Evolutionary conservation across 2,888 invertebrate genomes (phyloP), one percentile per base, ranked within the genome.

Genomic region (Zaprionus bogoriensis): DNA sequence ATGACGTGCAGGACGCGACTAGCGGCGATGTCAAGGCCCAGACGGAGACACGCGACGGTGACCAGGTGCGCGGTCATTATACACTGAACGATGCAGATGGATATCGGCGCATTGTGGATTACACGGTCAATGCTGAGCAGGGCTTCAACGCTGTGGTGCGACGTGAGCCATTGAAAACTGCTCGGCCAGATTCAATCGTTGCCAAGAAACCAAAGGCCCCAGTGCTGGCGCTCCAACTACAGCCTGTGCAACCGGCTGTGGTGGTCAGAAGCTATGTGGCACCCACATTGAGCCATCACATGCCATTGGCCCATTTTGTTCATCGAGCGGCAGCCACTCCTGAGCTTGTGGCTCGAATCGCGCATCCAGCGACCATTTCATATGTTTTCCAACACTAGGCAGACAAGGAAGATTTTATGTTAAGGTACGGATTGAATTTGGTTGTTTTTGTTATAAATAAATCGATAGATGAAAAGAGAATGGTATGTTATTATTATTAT

Each of bases 131-230:
- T 83, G 88, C 90, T 9, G 89, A 91, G 68, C 91, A 90, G 57
- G 92, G 93, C 54, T 93, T 93, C 82, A 92, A 91, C 66, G 92
- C 92, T 52, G 91, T 92, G 36, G 92, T 93, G 14, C 91, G 91
- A 66, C 92, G 91, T 44, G 92, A 92, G 77, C 92, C 91, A 19
- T 81, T 89, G 3, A 69, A 66, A 20, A 79, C 63, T 10, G 69
- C 62, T 3, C 62, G 62, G n/a, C 64, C 80, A 7, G 48, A 68
- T 4, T 57, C 48, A 4, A 10, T 66, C 1, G 32, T 55, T 6
- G 20, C 52, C 2, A 67, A 67, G 20, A 48, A 50, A 58, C 44
- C 42, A 2, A 67, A 62, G 22, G 19, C 30, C 20, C 23, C 14
- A n/a, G 2, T 54, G n/a, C 10, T 53, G 9, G 4, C 44, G 6